These are phyloP conservation scores for Pterocles burchelli DNA, from an alignment of 2,113 vertebrate genomes.

Conservation along the genomic window DNA sequence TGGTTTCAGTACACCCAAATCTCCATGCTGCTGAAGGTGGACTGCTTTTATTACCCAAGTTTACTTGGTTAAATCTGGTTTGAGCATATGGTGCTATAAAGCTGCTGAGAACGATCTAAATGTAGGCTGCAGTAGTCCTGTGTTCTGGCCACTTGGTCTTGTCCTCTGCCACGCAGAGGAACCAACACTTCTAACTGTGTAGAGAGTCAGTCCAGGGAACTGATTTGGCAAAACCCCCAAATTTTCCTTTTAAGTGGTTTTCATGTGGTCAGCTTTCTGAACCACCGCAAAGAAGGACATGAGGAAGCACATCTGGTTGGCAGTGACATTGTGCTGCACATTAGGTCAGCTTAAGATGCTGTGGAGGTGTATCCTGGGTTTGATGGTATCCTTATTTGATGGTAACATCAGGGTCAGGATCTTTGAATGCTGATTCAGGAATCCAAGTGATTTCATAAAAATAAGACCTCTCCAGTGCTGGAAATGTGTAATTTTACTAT, in stretches of 20 bases:
- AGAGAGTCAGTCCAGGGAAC: neutral
- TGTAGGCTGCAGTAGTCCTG: neutral
- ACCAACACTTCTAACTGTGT: neutral
- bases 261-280: neutral
- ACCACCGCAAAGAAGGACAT: neutral
- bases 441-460: neutral
- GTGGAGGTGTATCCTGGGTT: neutral
- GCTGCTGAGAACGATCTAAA: neutral
- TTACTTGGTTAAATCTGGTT: neutral
- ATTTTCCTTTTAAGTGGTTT: neutral
- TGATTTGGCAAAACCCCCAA: rapidly evolving
- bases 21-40: neutral
- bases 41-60: neutral
- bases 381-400: neutral
- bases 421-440: neutral
- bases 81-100: neutral
- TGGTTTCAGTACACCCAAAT: neutral
- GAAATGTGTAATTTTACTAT: neutral
- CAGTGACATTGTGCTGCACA: neutral
- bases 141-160: neutral
- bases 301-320: neutral
- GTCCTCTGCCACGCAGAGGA: neutral
- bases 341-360: neutral
- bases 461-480: neutral
- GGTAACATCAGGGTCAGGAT: neutral